Conservation (phyloP, 2,113 vertebrate species). For the Pyxicephalus adspersus region DNA sequence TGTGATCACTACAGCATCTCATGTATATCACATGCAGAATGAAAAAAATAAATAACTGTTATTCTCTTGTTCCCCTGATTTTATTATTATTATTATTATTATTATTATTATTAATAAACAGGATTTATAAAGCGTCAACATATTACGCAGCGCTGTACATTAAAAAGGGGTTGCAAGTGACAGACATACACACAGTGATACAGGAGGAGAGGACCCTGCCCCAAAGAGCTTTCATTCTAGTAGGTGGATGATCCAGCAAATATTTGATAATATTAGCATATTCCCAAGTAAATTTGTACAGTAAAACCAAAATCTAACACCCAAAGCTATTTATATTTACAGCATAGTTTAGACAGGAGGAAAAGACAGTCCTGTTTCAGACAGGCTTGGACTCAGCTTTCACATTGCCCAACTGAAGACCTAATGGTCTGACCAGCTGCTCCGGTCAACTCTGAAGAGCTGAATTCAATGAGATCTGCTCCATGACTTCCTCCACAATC, state of each 20-base stretch:
- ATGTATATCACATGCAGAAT: too few relatives aligned
- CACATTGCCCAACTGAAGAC: constrained; percentile 4
- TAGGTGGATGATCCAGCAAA: too few relatives aligned
- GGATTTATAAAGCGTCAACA: too few relatives aligned
- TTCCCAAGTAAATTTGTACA: not conserved
- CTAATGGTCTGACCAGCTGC: constrained; percentile 46
- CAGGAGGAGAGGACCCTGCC: too few relatives aligned
- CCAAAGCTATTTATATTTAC: constrained; percentile 35
- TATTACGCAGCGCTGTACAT: too few relatives aligned
- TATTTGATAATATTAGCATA: not conserved
- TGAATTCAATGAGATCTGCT: not conserved
- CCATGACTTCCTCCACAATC: constrained; percentile 6
- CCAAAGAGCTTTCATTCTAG: not conserved
- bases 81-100: too few relatives aligned
- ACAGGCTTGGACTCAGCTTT: constrained; percentile 7
- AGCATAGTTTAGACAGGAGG: not conserved
- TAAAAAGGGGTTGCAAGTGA: too few relatives aligned
- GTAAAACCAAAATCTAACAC: constrained; percentile 6
- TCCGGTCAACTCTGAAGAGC: constrained; percentile 15
- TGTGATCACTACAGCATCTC: too few relatives aligned
- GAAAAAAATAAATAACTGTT: too few relatives aligned
- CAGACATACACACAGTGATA: too few relatives aligned
- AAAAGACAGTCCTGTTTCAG: constrained; percentile 14
- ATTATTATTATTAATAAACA: too few relatives aligned
- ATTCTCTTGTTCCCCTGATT: too few relatives aligned